Percentiles rank a stretch among this genome's conserved stretches.
phyloP scores from a whole-genome alignment of 64 coral and sea anemone genomes.

The Actinia tenebrosa region DNA sequence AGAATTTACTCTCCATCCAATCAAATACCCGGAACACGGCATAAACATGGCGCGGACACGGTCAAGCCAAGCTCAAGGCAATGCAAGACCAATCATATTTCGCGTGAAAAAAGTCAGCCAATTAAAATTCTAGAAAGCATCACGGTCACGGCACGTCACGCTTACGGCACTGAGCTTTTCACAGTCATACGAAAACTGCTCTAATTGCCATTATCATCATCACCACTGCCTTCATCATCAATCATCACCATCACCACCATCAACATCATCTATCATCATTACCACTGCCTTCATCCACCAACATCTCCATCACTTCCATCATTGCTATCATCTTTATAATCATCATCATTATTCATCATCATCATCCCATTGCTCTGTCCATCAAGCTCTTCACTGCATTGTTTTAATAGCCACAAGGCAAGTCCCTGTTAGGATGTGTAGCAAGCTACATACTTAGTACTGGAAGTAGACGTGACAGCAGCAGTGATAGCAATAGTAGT shows the following conservation, averaged over 20 bases:
- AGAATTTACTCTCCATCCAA: no score
- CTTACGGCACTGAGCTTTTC: no score
- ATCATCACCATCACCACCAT: neutral
- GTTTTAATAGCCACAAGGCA: neutral
- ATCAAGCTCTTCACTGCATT: neutral
- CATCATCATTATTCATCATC: neutral
- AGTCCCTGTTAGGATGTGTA: neutral
- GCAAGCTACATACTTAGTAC: conserved; percentile 55
- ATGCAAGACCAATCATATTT: no score
- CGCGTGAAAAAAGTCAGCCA: no score
- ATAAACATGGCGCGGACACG: no score
- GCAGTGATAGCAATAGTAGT: conserved; percentile 92
- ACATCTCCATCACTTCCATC: neutral
- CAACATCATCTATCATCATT: neutral
- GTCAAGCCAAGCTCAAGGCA: no score
- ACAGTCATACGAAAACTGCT: no score
- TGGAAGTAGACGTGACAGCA: conserved; percentile 60
- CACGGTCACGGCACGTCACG: no score
- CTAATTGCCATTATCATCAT: neutral
- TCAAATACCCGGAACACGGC: no score
- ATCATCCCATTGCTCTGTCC: neutral
- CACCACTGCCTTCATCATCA: neutral
- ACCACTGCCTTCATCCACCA: neutral
- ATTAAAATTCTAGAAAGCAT: no score
- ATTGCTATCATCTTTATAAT: neutral